These are phyloP conservation scores for Alligator sinensis DNA, from an alignment of 2,113 vertebrate genomes.

Conservation along the genomic window DNA sequence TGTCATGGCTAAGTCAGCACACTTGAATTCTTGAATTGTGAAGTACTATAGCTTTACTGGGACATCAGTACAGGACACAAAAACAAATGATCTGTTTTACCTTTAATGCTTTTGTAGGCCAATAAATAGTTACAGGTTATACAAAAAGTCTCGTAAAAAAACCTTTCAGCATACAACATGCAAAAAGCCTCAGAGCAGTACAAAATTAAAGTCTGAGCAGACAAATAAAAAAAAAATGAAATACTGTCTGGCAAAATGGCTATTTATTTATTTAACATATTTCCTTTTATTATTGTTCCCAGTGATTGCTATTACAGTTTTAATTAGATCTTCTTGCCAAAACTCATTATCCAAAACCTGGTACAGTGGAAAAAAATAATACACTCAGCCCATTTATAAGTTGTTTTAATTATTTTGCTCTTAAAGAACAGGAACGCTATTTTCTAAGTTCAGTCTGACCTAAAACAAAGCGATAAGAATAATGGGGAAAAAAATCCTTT, in stretches of 20 bases:
- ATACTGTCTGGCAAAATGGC: neutral
- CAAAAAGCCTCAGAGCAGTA: slow-evolving; percentile 2
- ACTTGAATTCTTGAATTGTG: neutral
- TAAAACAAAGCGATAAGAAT: slow-evolving; percentile 6
- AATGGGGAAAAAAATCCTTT: neutral
- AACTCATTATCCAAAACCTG: slow-evolving; percentile 63
- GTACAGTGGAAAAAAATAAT: slow-evolving; percentile 67
- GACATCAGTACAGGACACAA: neutral
- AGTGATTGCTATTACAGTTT: slow-evolving; percentile 45
- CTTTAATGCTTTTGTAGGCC: neutral
- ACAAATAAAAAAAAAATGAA: neutral
- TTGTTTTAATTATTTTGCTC: slow-evolving; percentile 53
- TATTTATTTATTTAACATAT: slow-evolving; percentile 43
- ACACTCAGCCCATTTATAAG: slow-evolving; percentile 63
- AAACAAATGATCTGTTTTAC: neutral
- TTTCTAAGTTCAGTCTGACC: neutral
- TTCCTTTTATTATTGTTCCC: slow-evolving; percentile 58
- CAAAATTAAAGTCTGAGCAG: slow-evolving; percentile 26
- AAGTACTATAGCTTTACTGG: neutral
- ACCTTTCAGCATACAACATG: neutral
- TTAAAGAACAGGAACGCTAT: slow-evolving; percentile 24
- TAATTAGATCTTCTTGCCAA: slow-evolving; percentile 72
- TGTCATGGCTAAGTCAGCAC: slow-evolving; percentile 16
- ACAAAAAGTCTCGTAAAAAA: slow-evolving; percentile 15
- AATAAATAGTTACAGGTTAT: neutral